Base-by-base conservation (phyloP, 2,888 invertebrate species). In the Molanna angustata region DNA sequence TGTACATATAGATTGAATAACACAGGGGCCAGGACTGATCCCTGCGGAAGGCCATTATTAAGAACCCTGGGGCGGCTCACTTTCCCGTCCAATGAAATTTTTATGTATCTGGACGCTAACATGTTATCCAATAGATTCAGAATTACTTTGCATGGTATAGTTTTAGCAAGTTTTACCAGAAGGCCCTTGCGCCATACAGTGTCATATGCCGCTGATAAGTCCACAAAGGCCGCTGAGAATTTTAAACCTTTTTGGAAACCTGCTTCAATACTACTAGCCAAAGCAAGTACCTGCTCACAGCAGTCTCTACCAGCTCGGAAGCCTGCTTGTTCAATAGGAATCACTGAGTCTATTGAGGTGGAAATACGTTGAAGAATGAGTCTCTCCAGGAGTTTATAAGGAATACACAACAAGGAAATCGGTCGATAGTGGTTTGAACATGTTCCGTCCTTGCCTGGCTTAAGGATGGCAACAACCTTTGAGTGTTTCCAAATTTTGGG, bases 301-400 rank as follows among this genome's bases (percentile, higher is more conserved):
- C n/a, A n/a, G n/a, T n/a, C n/a, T n/a, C n/a, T n/a, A n/a, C n/a
- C n/a, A n/a, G n/a, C n/a, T n/a, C n/a, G 39, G 18, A 17, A 13
- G n/a, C 39, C 39, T 17, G 39, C 39, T 18, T 39, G 39, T 18
- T 39, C 39, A 39, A 39, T 39, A 17, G 39, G 39, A 39, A 39
- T 39, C 39, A 39, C 39, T 39, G 39, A 16, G n/a, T 39, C 39
- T 39, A 39, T 39, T 39, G 39, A 39, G 39, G 39, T 39, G 39
- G 39, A 17, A 18, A 39, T 39, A 6, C 39, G 39, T 14, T 39
- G 39, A 7, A 39, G 39, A 17, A 17, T 39, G 39, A 39, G 39
- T 39, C 39, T 39, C 39, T 39, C 39, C 39, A 39, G 39, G 17
- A 39, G 39, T 18, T 39, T 39, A 17, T 39, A 39, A 14, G 39